phyloP scores from a whole-genome alignment of 2,888 invertebrate species.

The Agonopterix heracliana region DNA sequence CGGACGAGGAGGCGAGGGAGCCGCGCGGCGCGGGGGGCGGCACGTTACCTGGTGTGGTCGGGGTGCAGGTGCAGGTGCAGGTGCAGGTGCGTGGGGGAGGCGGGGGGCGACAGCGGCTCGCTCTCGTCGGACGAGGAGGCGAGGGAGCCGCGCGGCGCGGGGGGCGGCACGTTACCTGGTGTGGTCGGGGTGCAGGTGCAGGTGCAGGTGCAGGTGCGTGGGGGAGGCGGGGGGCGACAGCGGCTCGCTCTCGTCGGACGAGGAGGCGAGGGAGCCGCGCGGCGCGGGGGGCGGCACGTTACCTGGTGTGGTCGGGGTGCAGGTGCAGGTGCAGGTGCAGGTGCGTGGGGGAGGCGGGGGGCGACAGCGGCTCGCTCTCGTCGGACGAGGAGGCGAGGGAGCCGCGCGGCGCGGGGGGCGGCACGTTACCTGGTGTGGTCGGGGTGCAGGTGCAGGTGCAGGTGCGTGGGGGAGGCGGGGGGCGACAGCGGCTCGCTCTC shows the following conservation, averaged over 20 bases:
- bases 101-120: slow-evolving; percentile 62
- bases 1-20: slow-evolving; percentile 8
- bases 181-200: slow-evolving; percentile 28
- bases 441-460: too few species aligned
- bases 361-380: too few species aligned
- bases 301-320: too few species aligned
- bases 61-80: slow-evolving; percentile 9
- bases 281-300: slow-evolving; percentile 10
- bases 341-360: too few species aligned
- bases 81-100: slow-evolving; percentile 49
- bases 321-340: too few species aligned
- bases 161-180: slow-evolving; percentile 17
- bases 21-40: slow-evolving; percentile 8
- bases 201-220: slow-evolving; percentile 32
- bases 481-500: too few species aligned
- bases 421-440: too few species aligned
- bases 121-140: slow-evolving; percentile 31
- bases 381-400: too few species aligned
- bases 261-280: slow-evolving; percentile 1
- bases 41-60: slow-evolving; percentile 29
- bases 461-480: too few species aligned
- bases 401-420: too few species aligned
- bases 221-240: slow-evolving; percentile 65
- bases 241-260: slow-evolving; percentile 47
- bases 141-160: slow-evolving; percentile 5